Percentiles rank a stretch among this genome's conserved stretches.
phyloP scores from a whole-genome alignment of 2,888 invertebrate genomes.

The Glyphotaelius pellucidus region DNA sequence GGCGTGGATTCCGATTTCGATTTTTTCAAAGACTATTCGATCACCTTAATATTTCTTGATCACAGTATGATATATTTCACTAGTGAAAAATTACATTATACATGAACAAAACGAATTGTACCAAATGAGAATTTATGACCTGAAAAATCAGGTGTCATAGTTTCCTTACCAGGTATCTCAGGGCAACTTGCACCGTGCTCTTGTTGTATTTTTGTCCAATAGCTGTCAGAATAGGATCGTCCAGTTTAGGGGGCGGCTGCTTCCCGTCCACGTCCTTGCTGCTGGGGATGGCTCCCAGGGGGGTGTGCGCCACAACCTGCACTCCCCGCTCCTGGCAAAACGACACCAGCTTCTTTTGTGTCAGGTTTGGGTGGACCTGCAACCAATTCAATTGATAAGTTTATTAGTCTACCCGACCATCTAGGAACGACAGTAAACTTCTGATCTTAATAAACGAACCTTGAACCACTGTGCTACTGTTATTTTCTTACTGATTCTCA shows the following conservation, averaged over 20 bases:
- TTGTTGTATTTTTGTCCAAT: conserved; percentile 81
- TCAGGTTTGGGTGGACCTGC: conserved; percentile 81
- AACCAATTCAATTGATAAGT: conserved; percentile 3
- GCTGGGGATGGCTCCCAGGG: conserved; percentile 79
- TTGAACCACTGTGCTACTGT: neutral
- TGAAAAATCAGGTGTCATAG: neutral
- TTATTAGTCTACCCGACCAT: neutral
- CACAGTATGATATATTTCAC: neutral
- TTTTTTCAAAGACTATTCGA: too few relatives aligned
- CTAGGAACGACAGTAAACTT: neutral
- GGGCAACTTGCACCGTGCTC: conserved; percentile 79
- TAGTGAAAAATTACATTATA: too few relatives aligned
- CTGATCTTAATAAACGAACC: neutral
- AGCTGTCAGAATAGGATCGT: conserved; percentile 75
- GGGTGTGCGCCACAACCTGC: conserved; percentile 84
- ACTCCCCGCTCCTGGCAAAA: conserved; percentile 83
- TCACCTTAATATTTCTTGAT: too few relatives aligned
- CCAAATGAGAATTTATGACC: neutral
- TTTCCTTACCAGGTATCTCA: conserved; percentile 80
- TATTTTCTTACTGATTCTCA: neutral
- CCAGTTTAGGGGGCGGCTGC: conserved; percentile 76
- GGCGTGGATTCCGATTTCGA: too few relatives aligned
- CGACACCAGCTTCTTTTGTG: conserved; percentile 82
- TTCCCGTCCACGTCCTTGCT: conserved; percentile 73
- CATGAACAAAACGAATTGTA: too few relatives aligned